Base-by-base conservation (phyloP, 2,888 invertebrate species). In the Apodemia zela region DNA sequence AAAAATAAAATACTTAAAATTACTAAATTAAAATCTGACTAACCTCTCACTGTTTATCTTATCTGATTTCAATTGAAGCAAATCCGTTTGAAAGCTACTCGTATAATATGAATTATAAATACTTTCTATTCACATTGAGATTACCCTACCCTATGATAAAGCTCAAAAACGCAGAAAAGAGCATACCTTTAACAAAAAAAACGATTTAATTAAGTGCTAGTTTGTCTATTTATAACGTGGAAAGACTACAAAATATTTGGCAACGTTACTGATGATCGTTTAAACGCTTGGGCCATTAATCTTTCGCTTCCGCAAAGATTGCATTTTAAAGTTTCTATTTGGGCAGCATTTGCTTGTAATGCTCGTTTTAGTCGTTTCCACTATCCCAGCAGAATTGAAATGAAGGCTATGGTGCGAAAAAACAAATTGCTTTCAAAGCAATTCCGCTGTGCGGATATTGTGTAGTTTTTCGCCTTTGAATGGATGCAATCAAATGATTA, bases 301-400 rank as follows among this genome's bases (percentile, higher is more conserved):
- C 89, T 87, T 82, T 77, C 78, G 77, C 75, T 80, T 75, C 72
- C 76, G 76, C 79, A 83, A 84, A 85, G 83, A 87, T 87, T 86
- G 84, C 84, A 85, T 88, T 89, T 87, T 86, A 84, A 88, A 88
- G 77, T 86, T 85, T 81, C 79, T 77, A 77, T 80, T 85, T 79
- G 73, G 76, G 81, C 71, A 81, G 77, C 84, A 84, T 84, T 85
- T 84, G 83, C 78, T 77, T 79, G 79, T 85, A 84, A 85, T 84
- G 80, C 81, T 77, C 73, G 77, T 77, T 77, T 75, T 70, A 70
- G 74, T 69, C 66, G 66, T 66, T 67, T 59, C 65, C 54, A 66
- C 68, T 66, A 63, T 66, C 68, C 68, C 61, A 69, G 66, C 71
- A 69, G 73, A 78, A 81, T 84, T 72, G 73, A 76, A 83, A 81